Base-by-base conservation (phyloP, 92 coral and sea anemone genomes). In the Galaxea fascicularis region DNA sequence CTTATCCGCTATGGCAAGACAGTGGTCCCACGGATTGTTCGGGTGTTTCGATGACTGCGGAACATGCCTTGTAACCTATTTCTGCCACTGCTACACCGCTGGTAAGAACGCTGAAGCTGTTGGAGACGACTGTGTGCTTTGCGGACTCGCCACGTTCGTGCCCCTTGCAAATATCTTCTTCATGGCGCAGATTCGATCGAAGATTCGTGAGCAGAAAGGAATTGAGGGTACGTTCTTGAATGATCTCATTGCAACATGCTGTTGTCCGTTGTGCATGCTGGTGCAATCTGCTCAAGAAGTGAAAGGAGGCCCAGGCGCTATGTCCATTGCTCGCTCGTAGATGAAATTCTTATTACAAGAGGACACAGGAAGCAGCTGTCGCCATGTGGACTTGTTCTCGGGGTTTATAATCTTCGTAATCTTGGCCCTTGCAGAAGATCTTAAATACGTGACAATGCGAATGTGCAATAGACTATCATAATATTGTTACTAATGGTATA, bases 101-200 rank as follows among this genome's bases (percentile, higher is more conserved):
- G 99, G 99, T 4, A 96, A 94, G 93, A 92, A 93, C 84, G 99
- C 99, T 25, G 99, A 96, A 84, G 99, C 99, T 21, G 99, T 96
- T 2, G 99, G 99, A 18, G 99, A 96, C 47, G 91, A 91, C 77
- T 96, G 99, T 60, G 3, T 94, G 57, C 80, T 96, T 7, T 96
- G 99, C 13, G 98, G 99, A 2, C 54, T 93, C 79, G 95, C 97
- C 44, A 73, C 89, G 28, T 81, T 89, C 24, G 93, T 95, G 10
- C 99, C 99, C 8, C 22, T 96, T 10, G 75, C 95, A 1, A 91
- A 96, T 82, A 24, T 96, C 14, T 79, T 92, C 80, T 92, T 90
- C 79, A 79, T 96, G 93, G 90, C 97, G 22, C 89, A 91, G 69
- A 92, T 94, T 73, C 98, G 99, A 20, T 94, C 91, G 66, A 96